Base-by-base conservation (phyloP, 2,113 vertebrate species). In the Symphodus melops region DNA sequence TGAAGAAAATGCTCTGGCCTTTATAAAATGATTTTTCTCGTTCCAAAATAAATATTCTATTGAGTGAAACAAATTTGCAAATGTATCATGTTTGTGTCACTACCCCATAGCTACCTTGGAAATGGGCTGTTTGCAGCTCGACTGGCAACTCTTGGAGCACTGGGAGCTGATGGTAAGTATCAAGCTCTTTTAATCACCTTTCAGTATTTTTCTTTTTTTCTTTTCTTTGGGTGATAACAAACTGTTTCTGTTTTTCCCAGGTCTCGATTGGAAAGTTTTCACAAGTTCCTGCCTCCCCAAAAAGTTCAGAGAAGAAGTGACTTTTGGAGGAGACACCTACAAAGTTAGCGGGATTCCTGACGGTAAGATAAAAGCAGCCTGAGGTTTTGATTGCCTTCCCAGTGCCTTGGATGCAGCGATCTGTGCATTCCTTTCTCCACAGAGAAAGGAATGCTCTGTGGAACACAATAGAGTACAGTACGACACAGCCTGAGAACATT, bases 281-380 rank as follows among this genome's bases (percentile, higher is more conserved):
- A 94, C 92, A 67, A 99, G 98, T 86, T 96, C 97, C 63, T 99
- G 98, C 89, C 93, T 99, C 65, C 98, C 97, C 0, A 97, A 95
- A 88, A 95, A 95, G 72, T 87, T 96, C 89, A 96, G 96, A 82
- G 97, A 96, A 79, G 96, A 98, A 55, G 96, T 95, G 95, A 94
- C 94, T 72, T 98, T 98, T 13, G 96, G 95, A 79, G 97, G 96
- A 75, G 87, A 94, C 79, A 98, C 95, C 83, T 99, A 99, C 86
- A 93, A 87, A 87, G 96, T 99, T 86, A 96, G 97, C 81, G 98
- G 98, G 68, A 96, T 95, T 82, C 95, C 93, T 92, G 96, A 97
- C 91, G 97, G 98, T 97, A 92, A 95, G 90, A 74, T 83, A 77
- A 83, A 83, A 87, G 84, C 72, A 48, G 42, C 37, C 59, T 83